phyloP scores from a whole-genome alignment of 2,888 invertebrate species.

The Malthinus flaveolus region DNA sequence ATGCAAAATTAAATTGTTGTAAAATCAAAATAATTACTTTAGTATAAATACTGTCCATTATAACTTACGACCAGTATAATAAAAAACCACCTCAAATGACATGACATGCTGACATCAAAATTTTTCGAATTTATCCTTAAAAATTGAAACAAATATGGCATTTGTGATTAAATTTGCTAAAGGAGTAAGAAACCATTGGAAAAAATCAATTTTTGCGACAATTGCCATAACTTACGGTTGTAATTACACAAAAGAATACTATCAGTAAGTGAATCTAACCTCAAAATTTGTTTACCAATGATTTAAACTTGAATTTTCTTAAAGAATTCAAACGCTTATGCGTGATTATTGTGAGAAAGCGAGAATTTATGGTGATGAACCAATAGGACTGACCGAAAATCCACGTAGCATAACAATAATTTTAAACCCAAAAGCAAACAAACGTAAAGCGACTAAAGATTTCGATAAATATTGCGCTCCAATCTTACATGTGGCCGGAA shows the following conservation, averaged over 20 bases:
- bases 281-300: background rate
- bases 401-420: slow-evolving; percentile 83
- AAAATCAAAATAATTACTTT: no score
- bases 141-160: slow-evolving; percentile 49
- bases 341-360: slow-evolving; percentile 79
- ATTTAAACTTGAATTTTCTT: slow-evolving; percentile 32
- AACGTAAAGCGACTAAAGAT: slow-evolving; percentile 67
- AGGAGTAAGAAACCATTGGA: slow-evolving; percentile 83
- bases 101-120: no score
- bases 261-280: slow-evolving; percentile 65
- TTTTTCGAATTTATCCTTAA: no score
- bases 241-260: slow-evolving; percentile 69
- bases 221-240: slow-evolving; percentile 71
- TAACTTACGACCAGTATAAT: no score
- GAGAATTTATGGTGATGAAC: slow-evolving; percentile 68
- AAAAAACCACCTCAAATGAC: no score
- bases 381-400: slow-evolving; percentile 61
- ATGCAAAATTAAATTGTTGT: no score
- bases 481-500: slow-evolving; percentile 87
- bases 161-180: slow-evolving; percentile 65
- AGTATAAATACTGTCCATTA: no score
- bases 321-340: slow-evolving; percentile 78
- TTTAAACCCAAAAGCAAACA: slow-evolving; percentile 88
- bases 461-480: slow-evolving; percentile 94
- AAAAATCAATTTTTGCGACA: slow-evolving; percentile 77